These are phyloP conservation scores for Macrostomum cliftonense DNA, from an alignment of 2,888 invertebrate species.

Conservation along the genomic window DNA sequence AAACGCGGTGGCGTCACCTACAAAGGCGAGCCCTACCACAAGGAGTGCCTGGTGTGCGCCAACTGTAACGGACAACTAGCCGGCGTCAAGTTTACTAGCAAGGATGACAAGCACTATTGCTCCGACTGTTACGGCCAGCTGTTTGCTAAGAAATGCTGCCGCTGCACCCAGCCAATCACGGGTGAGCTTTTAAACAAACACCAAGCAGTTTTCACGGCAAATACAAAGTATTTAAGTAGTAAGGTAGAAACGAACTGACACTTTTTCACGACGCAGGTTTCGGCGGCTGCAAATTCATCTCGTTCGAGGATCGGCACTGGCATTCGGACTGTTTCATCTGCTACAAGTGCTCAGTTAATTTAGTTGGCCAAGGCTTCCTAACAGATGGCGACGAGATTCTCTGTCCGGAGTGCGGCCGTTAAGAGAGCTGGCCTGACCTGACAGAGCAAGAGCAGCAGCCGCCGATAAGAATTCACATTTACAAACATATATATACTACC, in stretches of 20 bases:
- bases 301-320: slow-evolving; percentile 95
- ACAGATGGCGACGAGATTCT: slow-evolving; percentile 91
- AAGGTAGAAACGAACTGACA: too few relatives aligned
- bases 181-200: slow-evolving; percentile 50
- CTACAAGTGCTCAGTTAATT: slow-evolving; percentile 71
- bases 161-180: slow-evolving; percentile 91
- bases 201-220: too few relatives aligned
- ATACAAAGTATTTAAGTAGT: too few relatives aligned
- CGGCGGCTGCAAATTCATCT: slow-evolving; percentile 87
- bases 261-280: too few relatives aligned
- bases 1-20: slow-evolving; percentile 96
- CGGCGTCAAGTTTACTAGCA: slow-evolving; percentile 90
- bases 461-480: too few relatives aligned
- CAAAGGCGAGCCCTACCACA: slow-evolving; percentile 98
- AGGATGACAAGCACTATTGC: slow-evolving; percentile 96
- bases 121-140: slow-evolving; percentile 95
- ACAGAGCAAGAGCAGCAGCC: too few relatives aligned
- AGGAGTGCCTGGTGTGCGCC: slow-evolving; percentile 96
- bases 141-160: slow-evolving; percentile 90
- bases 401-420: slow-evolving; percentile 77
- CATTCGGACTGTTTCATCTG: slow-evolving; percentile 87
- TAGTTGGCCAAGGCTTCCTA: slow-evolving; percentile 93
- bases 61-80: slow-evolving; percentile 85
- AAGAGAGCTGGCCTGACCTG: neutral
- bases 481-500: too few relatives aligned